Conservation (phyloP, 2,797 vertebrate genomes). For the Threskiornis aethiopicus region DNA sequence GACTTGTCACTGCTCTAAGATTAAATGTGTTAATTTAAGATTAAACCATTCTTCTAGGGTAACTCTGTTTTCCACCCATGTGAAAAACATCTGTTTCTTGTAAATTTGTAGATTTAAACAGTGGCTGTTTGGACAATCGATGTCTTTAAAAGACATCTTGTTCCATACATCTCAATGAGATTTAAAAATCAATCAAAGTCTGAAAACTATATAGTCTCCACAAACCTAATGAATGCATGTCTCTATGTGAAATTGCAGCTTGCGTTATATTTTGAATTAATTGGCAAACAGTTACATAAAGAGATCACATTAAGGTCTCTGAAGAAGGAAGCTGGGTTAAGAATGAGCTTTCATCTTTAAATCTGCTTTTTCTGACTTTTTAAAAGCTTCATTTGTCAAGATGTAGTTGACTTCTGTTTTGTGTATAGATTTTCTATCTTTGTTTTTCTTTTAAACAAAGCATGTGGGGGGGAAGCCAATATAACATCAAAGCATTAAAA, state of each 20-base stretch:
- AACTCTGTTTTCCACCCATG: neutral
- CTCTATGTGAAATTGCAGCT: slow-evolving; percentile 5
- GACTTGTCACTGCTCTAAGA: neutral
- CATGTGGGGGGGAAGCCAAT: neutral
- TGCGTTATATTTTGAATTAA: slow-evolving; percentile 56
- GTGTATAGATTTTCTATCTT: slow-evolving; percentile 48
- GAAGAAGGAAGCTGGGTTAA: slow-evolving; percentile 63
- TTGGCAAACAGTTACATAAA: slow-evolving; percentile 64
- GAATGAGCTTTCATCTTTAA: slow-evolving; percentile 59
- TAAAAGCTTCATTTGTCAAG: slow-evolving; percentile 59
- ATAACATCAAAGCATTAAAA: slow-evolving; percentile 58
- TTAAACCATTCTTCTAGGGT: neutral
- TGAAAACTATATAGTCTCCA: neutral
- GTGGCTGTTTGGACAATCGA: neutral
- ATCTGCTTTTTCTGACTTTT: slow-evolving; percentile 59
- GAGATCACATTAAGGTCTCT: slow-evolving; percentile 64
- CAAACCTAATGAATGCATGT: slow-evolving; percentile 22
- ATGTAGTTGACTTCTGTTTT: slow-evolving; percentile 43
- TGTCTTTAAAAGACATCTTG: neutral
- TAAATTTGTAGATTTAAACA: neutral
- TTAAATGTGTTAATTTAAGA: neutral
- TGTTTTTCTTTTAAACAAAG: slow-evolving; percentile 53
- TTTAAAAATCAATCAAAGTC: slow-evolving; percentile 32
- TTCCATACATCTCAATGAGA: slow-evolving; percentile 8
- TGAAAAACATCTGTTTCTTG: neutral